Percentiles rank a stretch among this genome's conserved stretches.
Evolutionary conservation across 2,797 vertebrate species (phyloP).

Genomic region (Pseudomugil gertrudae): DNA sequence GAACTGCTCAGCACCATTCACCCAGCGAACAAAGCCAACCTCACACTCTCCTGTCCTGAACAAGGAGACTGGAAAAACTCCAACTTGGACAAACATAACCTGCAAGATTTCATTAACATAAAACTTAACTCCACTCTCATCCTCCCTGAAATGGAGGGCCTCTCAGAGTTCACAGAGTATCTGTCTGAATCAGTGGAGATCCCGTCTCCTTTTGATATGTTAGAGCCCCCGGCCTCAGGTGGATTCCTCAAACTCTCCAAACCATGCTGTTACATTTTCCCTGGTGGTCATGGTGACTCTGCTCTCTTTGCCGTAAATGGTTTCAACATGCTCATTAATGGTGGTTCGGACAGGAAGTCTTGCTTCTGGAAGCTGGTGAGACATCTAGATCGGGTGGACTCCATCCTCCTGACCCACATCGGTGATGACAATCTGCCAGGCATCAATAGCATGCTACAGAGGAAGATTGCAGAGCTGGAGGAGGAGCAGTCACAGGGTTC

Average conservation of each 20-base stretch:
- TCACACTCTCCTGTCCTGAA: constrained; percentile 94
- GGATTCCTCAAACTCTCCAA: constrained; percentile 98
- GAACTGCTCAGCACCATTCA: constrained; percentile 95
- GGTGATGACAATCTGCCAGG: constrained; percentile 96
- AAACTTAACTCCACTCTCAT: constrained; percentile 93
- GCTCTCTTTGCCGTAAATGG: constrained; percentile 97
- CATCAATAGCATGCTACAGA: constrained; percentile 95
- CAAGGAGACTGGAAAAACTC: constrained; percentile 98
- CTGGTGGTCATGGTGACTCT: constrained; percentile 93
- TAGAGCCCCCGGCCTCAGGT: constrained; percentile 95
- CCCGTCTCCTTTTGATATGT: constrained; percentile 93
- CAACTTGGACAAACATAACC: constrained; percentile 95
- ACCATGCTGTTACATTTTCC: constrained; percentile 98
- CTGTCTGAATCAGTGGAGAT: constrained; percentile 97
- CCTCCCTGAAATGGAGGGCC: constrained; percentile 97
- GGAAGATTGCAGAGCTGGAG: constrained; percentile 93
- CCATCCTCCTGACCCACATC: constrained; percentile 94
- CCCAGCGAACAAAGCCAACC: constrained; percentile 95
- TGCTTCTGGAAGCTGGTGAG: constrained; percentile 99
- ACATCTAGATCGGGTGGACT: constrained; percentile 95
- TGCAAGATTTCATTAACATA: constrained; percentile 98
- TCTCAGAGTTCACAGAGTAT: constrained; percentile 98
- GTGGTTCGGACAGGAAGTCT: constrained; percentile 94
- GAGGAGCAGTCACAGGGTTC: constrained; percentile 97
- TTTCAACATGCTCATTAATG: constrained; percentile 98